These are phyloP conservation scores for Scelioninae gen. 1 DNA, from an alignment of 2,888 invertebrate genomes.

Conservation along the genomic window DNA sequence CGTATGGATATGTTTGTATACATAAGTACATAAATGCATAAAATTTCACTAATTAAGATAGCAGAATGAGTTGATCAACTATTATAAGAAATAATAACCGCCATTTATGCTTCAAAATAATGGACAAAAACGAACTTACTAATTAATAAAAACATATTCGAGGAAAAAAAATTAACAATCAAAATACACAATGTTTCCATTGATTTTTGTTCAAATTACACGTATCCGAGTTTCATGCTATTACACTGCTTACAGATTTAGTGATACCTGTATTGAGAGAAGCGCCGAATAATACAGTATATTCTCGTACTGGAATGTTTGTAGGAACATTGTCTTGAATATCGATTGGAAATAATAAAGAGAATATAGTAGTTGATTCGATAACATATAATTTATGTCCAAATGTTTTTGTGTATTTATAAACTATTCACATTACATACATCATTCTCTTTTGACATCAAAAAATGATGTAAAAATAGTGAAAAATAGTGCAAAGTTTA, in stretches of 20 bases:
- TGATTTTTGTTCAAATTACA: constrained; percentile 11
- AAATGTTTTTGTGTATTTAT: neutral
- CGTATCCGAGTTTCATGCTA: constrained; percentile 27
- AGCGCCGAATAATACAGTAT: constrained; percentile 12
- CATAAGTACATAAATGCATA: neutral
- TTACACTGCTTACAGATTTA: constrained; percentile 24
- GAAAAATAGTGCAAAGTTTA: no score
- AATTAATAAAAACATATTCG: no score
- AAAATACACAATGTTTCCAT: constrained; percentile 3
- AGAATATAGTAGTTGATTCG: constrained; percentile 1
- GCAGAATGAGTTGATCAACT: constrained; percentile 12
- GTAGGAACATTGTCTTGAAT: constrained; percentile 9
- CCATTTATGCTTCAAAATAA: no score
- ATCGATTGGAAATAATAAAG: constrained; percentile 7
- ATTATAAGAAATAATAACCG: no score
- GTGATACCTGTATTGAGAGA: constrained; percentile 13
- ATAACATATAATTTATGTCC: neutral
- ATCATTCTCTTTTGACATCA: no score
- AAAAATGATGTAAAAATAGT: no score
- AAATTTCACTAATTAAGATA: constrained; percentile 33
- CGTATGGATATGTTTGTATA: constrained; percentile 16
- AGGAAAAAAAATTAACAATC: no score
- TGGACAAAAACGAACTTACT: no score
- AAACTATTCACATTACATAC: no score
- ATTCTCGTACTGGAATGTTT: constrained; percentile 13